Percentiles rank a stretch among this genome's conserved stretches.
Evolutionary conservation across 2,113 vertebrate species (phyloP).

Genomic region (Arenaria interpres): DNA sequence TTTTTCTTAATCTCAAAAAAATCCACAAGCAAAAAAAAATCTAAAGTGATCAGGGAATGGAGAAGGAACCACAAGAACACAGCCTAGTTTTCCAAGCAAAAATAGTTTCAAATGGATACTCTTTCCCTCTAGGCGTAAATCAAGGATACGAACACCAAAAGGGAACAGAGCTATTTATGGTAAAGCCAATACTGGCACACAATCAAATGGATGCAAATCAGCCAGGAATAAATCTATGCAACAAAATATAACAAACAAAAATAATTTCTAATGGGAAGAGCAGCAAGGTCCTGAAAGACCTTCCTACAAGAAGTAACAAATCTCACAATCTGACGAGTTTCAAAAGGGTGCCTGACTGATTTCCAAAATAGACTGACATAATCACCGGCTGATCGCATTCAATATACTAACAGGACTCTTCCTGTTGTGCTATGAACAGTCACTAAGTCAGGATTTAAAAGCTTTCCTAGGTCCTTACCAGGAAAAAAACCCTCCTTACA

Average conservation of each 20-base stretch:
- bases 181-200: neutral
- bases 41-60: neutral
- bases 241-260: constrained; percentile 14
- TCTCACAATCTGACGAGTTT: neutral
- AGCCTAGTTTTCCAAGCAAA: neutral
- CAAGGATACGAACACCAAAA: neutral
- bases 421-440: neutral
- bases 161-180: constrained; percentile 12
- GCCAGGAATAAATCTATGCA: neutral
- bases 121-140: neutral
- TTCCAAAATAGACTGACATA: neutral
- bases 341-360: neutral
- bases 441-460: neutral
- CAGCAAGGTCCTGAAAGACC: neutral
- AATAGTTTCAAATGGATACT: neutral
- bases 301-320: neutral
- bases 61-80: neutral
- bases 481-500: neutral
- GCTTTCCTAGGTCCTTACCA: neutral
- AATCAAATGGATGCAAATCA: neutral
- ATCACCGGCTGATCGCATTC: neutral
- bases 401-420: neutral
- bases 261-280: neutral
- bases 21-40: neutral
- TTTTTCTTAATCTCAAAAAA: neutral